These are phyloP conservation scores for Idaea dimidiata DNA, from an alignment of 2,888 invertebrate genomes.

Conservation along the genomic window DNA sequence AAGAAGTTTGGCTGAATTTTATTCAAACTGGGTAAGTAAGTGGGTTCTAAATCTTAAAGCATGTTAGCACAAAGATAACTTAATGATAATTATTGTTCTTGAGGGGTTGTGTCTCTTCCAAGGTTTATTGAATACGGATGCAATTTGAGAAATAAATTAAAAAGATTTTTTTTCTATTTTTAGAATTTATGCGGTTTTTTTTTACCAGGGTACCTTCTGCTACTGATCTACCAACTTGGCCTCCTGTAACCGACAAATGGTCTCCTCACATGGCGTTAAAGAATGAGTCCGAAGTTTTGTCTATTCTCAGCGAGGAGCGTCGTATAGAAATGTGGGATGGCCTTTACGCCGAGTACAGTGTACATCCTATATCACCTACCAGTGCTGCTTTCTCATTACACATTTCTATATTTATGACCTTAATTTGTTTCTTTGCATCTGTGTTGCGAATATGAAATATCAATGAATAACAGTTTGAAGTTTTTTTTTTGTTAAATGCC, in stretches of 20 bases:
- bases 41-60: not conserved
- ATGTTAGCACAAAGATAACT: no score
- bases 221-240: conserved; percentile 38
- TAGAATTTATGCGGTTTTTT: conserved; percentile 11
- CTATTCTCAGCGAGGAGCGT: not conserved
- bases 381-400: not conserved
- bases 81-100: no score
- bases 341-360: conserved; percentile 43
- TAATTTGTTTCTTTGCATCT: not conserved
- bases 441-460: not conserved
- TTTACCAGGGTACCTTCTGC: conserved; percentile 30
- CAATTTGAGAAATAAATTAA: no score
- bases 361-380: conserved; percentile 36
- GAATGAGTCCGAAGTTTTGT: conserved; percentile 25
- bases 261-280: conserved; percentile 46
- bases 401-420: not conserved
- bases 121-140: no score
- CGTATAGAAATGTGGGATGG: conserved; percentile 43
- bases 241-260: conserved; percentile 29
- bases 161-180: not conserved
- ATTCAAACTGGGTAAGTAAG: conserved; percentile 46
- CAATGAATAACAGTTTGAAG: no score
- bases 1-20: conserved; percentile 47
- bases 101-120: no score
- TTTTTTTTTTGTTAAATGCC: no score